phyloP scores from a whole-genome alignment of 1,140 invertebrate genomes.

The Choristoneura fumiferana region DNA sequence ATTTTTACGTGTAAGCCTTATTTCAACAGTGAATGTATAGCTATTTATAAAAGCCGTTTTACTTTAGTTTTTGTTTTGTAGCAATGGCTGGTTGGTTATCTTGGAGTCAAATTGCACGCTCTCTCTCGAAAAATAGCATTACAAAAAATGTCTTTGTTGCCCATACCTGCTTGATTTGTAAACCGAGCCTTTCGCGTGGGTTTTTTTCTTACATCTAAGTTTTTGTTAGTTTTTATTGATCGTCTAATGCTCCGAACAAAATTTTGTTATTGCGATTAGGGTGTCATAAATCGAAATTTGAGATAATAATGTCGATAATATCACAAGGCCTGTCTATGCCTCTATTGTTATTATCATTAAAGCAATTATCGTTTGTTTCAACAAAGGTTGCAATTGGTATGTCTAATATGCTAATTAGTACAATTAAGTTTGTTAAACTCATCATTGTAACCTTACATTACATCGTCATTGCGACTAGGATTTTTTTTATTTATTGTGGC shows the following conservation, averaged over 20 bases:
- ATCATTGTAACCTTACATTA: too few species aligned
- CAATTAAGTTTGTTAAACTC: too few species aligned
- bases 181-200: slow-evolving; percentile 7
- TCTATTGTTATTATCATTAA: background rate
- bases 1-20: background rate
- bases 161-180: slow-evolving; percentile 13
- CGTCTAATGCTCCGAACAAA: background rate
- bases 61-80: slow-evolving; percentile 5
- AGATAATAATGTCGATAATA: background rate
- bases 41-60: background rate
- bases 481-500: too few species aligned
- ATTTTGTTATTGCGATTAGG: background rate
- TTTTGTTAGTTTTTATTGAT: slow-evolving; percentile 9
- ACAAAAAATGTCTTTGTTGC: slow-evolving; percentile 17
- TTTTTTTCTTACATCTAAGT: background rate
- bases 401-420: background rate
- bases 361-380: background rate
- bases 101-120: slow-evolving; percentile 16
- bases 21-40: background rate
- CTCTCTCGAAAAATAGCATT: slow-evolving; percentile 11
- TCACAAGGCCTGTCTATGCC: slow-evolving; percentile 3
- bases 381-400: too few species aligned
- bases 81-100: slow-evolving; percentile 13
- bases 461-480: too few species aligned
- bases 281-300: too few species aligned